Evolutionary conservation across 2,797 vertebrate genomes (phyloP), one percentile per base, ranked within the genome.

Genomic region (Hybognathus amarus): DNA sequence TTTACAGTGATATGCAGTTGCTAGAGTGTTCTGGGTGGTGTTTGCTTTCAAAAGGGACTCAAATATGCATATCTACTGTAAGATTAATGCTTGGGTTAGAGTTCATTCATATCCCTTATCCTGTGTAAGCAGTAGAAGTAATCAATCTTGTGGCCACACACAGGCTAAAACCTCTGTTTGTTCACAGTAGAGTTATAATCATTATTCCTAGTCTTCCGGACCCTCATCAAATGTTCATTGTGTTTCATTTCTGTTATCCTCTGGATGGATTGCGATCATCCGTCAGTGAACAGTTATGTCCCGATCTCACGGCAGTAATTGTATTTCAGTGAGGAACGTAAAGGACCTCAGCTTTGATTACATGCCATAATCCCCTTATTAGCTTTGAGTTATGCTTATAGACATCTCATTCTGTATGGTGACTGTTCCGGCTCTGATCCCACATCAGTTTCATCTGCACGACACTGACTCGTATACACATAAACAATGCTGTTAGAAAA

Each of bases 321-420:
- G 86, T 83, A 54, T 83, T 85, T 85, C 80, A 80, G 88, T 85
- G 74, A 87, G 85, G 85, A 80, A 54, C 36, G 77, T 27, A 42
- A 85, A 77, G 68, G 66, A 85, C 83, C 79, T 67, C 47, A 54
- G n/a, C 83, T 87, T 68, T 86, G 89, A 90, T 90, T 89, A 89
- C 80, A 79, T 75, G 74, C 42, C 79, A 67, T 90, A 90, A 91
- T 91, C 90, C 85, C 84, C 87, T 89, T 88, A 90, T 90, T 91
- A 90, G 81, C 83, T 79, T 33, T 77, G 87, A 89, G 89, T 86
- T 86, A 87, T 84, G 85, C 76, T 75, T 81, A 59, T 17, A 70
- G 83, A 78, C 61, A 47, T 22, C 70, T 66, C 77, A 33, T 82
- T 40, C 71, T 76, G 45, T 68, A 47, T 63, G 54, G 77, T 47